These are phyloP conservation scores for Oreotrochilus melanogaster DNA, from an alignment of 2,113 vertebrate genomes.

Conservation along the genomic window DNA sequence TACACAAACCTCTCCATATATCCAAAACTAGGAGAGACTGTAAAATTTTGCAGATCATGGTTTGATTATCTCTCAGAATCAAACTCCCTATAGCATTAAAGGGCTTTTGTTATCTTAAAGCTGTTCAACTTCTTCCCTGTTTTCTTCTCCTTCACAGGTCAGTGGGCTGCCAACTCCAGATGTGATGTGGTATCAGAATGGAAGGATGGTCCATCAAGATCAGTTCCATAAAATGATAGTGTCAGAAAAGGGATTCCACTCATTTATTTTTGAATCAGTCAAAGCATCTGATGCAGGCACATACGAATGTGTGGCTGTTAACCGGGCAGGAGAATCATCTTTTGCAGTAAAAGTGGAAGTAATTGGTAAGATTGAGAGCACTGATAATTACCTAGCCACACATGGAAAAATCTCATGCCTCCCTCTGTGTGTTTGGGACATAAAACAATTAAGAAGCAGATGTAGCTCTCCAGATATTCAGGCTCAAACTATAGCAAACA, in stretches of 20 bases:
- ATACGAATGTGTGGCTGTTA: conserved; percentile 90
- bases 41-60: neutral
- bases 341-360: conserved; percentile 89
- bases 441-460: neutral
- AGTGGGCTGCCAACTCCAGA: conserved; percentile 91
- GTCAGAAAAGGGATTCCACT: conserved; percentile 94
- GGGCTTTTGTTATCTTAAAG: neutral
- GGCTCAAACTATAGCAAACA: neutral
- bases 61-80: neutral
- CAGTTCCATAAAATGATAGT: conserved; percentile 97
- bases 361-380: conserved; percentile 80
- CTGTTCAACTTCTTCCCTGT: neutral
- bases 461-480: neutral
- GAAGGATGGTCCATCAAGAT: conserved; percentile 90
- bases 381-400: neutral
- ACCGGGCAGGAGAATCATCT: conserved; percentile 90
- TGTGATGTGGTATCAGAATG: conserved; percentile 92
- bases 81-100: neutral
- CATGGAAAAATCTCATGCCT: neutral
- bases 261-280: conserved; percentile 94
- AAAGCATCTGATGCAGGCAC: conserved; percentile 89
- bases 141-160: conserved; percentile 79
- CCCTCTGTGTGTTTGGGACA: neutral
- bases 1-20: neutral
- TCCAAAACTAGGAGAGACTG: neutral